Conservation (phyloP, 2,888 invertebrate species). For the Ligdia adustata region DNA sequence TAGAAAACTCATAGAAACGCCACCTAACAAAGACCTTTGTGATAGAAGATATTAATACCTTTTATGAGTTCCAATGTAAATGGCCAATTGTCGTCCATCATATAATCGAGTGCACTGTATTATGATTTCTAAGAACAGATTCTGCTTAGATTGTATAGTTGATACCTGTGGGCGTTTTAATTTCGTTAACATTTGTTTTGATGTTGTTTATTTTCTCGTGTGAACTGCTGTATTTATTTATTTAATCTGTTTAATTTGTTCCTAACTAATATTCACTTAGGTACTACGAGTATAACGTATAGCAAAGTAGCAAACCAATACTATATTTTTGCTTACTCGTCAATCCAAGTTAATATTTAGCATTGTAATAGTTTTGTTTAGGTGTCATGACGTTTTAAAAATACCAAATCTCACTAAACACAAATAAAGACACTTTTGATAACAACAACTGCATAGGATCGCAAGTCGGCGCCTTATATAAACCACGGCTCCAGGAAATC, state of each 20-base stretch:
- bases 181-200: constrained; percentile 20
- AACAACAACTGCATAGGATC: not conserved
- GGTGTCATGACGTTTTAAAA: too few relatives aligned
- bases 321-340: too few relatives aligned
- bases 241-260: too few relatives aligned
- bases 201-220: too few relatives aligned
- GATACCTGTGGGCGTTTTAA: constrained; percentile 36
- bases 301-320: too few relatives aligned
- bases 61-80: constrained; percentile 33
- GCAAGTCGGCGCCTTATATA: constrained; percentile 47
- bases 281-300: too few relatives aligned
- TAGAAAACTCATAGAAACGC: not conserved
- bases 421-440: not conserved
- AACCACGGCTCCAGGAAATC: constrained; percentile 54
- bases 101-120: constrained; percentile 39
- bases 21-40: constrained; percentile 28
- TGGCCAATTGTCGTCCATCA: constrained; percentile 39
- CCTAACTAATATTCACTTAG: too few relatives aligned
- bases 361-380: too few relatives aligned
- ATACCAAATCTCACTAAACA: too few relatives aligned
- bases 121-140: constrained; percentile 53
- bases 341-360: too few relatives aligned
- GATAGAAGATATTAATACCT: constrained; percentile 6
- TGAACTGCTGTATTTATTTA: too few relatives aligned
- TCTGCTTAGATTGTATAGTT: constrained; percentile 25